Conservation (phyloP, 2,888 invertebrate species). For the Diplolepis rosae region DNA sequence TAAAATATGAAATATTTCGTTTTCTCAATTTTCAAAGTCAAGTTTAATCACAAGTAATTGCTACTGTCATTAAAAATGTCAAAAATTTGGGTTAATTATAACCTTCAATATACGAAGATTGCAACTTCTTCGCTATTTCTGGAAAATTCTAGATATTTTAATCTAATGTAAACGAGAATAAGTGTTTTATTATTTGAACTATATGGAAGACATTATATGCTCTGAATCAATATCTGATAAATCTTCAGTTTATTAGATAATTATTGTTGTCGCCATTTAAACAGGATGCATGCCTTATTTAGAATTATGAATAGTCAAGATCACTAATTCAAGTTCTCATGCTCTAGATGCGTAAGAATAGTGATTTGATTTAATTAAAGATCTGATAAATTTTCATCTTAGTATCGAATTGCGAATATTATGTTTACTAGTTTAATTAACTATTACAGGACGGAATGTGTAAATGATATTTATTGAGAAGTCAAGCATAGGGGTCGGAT, state of each 20-base stretch:
- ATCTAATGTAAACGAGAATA: neutral
- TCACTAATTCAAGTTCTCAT: neutral
- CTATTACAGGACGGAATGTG: neutral
- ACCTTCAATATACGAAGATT: neutral
- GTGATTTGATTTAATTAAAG: neutral
- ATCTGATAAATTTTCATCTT: neutral
- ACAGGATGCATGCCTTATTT: neutral
- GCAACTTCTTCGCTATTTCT: neutral
- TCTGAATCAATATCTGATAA: conserved; percentile 8
- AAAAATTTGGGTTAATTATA: too few relatives aligned
- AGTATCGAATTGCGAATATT: conserved; percentile 22
- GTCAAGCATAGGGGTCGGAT: conserved; percentile 3
- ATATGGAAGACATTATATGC: neutral
- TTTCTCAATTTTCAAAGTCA: too few relatives aligned
- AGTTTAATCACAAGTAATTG: too few relatives aligned
- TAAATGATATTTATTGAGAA: conserved; percentile 21
- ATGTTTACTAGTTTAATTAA: conserved; percentile 1
- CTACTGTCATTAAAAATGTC: too few relatives aligned
- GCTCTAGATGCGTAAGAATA: neutral
- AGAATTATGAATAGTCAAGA: neutral
- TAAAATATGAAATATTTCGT: too few relatives aligned
- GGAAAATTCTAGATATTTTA: neutral
- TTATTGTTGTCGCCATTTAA: conserved; percentile 1
- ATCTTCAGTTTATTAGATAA: conserved; percentile 7
- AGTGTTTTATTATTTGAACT: neutral